Conservation (phyloP, 1,140 invertebrate species). For the Heterodera schachtii region DNA sequence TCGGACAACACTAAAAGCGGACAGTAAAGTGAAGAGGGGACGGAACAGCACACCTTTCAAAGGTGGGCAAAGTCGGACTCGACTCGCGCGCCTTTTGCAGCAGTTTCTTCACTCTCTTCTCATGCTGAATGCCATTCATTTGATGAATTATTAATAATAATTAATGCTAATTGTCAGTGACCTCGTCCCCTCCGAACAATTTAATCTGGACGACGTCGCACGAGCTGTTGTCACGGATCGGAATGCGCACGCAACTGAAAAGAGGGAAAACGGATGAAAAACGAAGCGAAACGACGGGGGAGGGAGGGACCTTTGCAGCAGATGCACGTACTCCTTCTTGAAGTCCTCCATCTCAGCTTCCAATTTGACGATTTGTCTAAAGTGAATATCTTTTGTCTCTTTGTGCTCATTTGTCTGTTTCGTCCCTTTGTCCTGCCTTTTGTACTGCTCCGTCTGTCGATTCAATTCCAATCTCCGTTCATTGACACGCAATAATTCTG, state of each 20-base stretch:
- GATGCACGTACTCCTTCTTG: conserved; percentile 69
- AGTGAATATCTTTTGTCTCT: conserved; percentile 4
- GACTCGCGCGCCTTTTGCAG: conserved; percentile 68
- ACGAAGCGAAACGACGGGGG: neutral
- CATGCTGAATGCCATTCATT: conserved; percentile 66
- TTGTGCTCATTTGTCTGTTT: conserved; percentile 13
- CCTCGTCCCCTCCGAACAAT: conserved; percentile 69
- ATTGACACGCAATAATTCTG: conserved; percentile 39
- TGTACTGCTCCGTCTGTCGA: conserved; percentile 30
- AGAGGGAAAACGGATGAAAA: neutral
- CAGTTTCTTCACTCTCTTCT: conserved; percentile 67
- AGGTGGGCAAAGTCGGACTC: conserved; percentile 70
- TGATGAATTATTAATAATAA: neutral
- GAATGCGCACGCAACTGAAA: conserved; percentile 67
- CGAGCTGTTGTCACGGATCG: conserved; percentile 67
- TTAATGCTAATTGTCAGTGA: conserved; percentile 46
- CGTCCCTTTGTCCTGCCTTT: conserved; percentile 18
- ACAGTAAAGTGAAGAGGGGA: neutral
- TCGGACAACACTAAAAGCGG: conserved; percentile 61
- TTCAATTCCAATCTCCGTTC: conserved; percentile 32
- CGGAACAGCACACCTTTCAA: conserved; percentile 67
- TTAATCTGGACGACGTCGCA: conserved; percentile 67
- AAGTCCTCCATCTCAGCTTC: conserved; percentile 68
- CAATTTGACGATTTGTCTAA: conserved; percentile 54
- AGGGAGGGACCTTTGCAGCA: conserved; percentile 67